These are phyloP conservation scores for Coendou prehensilis DNA, from an alignment of 2,797 vertebrate genomes.

Conservation along the genomic window DNA sequence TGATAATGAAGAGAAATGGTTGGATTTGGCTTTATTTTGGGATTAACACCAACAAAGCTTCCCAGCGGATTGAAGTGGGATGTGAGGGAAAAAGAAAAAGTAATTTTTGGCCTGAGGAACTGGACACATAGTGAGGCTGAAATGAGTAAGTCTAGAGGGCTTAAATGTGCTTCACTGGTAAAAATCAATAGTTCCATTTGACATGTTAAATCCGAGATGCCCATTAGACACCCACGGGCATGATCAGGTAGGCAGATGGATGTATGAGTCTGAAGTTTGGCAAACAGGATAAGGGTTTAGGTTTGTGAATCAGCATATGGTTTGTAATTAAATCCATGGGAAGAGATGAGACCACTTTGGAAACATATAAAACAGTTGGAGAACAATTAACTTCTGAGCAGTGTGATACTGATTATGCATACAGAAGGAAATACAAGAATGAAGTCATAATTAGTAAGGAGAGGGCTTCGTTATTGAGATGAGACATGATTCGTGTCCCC, in stretches of 20 bases:
- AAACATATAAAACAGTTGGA: slow-evolving; percentile 14
- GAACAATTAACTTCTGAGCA: neutral
- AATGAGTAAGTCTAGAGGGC: slow-evolving; percentile 13
- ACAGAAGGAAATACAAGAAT: slow-evolving; percentile 16
- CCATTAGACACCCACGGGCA: neutral
- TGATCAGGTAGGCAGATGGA: neutral
- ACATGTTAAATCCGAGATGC: slow-evolving; percentile 36
- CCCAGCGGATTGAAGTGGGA: neutral
- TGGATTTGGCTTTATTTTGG: neutral
- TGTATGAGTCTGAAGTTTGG: slow-evolving; percentile 38
- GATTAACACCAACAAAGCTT: slow-evolving; percentile 9
- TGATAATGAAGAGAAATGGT: slow-evolving; percentile 21
- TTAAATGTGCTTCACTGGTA: neutral
- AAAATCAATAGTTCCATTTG: slow-evolving; percentile 61
- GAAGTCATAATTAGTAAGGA: neutral
- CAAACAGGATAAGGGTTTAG: slow-evolving; percentile 24
- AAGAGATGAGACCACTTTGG: neutral
- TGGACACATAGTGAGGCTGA: neutral
- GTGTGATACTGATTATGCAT: neutral
- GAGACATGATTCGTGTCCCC: neutral
- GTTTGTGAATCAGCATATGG: neutral
- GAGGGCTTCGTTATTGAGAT: neutral
- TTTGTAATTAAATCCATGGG: slow-evolving; percentile 52
- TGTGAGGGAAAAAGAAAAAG: slow-evolving; percentile 36
- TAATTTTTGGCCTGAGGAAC: slow-evolving; percentile 32